A percentile compares a stretch with the other conserved stretches of the same genome.
These are phyloP conservation scores for Caenorhabditis wallacei DNA, from an alignment of 2,888 invertebrate genomes.

Conservation along the genomic window DNA sequence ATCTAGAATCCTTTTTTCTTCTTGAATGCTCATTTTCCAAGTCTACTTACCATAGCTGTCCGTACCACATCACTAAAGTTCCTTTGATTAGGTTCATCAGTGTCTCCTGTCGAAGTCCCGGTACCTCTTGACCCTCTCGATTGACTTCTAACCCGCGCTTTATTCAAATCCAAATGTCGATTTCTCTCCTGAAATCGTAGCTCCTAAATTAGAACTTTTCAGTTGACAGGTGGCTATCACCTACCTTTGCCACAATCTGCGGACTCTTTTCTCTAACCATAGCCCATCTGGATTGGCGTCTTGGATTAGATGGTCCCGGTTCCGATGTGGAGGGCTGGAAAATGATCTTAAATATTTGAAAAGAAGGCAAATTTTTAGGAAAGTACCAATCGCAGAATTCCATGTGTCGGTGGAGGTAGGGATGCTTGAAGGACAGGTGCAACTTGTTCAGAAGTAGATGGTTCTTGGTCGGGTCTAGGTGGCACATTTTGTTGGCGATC, in stretches of 20 bases:
- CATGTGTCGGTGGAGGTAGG: neutral
- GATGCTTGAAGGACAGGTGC: neutral
- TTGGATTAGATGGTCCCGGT: neutral
- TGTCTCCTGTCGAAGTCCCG: neutral
- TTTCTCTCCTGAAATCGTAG: constrained; percentile 23
- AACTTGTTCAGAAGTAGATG: neutral
- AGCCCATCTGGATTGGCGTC: neutral
- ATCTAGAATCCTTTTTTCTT: constrained; percentile 25
- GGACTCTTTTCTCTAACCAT: constrained; percentile 19
- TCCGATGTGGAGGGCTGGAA: constrained; percentile 1
- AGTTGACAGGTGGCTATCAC: neutral
- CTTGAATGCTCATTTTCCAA: neutral
- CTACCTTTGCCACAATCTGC: constrained; percentile 7
- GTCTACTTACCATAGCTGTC: constrained; percentile 44
- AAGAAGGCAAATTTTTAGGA: no score
- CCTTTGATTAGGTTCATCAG: neutral
- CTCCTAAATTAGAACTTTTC: neutral
- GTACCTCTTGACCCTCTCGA: neutral
- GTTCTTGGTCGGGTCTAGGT: neutral
- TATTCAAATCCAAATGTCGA: constrained; percentile 32
- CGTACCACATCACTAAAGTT: constrained; percentile 56
- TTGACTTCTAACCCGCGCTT: neutral
- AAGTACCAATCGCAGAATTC: neutral
- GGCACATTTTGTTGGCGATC: neutral
- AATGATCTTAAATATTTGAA: neutral